Percentiles rank a stretch among this genome's conserved stretches.
These are phyloP conservation scores for Pelecanus crispus DNA, from an alignment of 2,113 vertebrate genomes.

Conservation along the genomic window DNA sequence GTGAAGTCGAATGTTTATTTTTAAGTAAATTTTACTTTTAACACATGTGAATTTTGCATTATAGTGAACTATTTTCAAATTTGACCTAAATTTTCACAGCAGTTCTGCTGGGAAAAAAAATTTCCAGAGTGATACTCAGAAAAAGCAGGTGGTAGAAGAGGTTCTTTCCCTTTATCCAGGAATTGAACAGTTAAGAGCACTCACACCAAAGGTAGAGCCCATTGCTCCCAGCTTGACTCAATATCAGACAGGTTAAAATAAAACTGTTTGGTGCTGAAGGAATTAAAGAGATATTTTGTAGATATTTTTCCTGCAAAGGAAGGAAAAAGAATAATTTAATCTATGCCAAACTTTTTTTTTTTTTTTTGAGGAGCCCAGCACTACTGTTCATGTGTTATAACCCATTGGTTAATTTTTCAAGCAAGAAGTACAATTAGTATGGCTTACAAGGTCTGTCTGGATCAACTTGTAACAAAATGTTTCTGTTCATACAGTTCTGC, in stretches of 20 bases:
- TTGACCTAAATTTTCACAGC: background rate
- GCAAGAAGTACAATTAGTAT: background rate
- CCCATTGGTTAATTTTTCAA: background rate
- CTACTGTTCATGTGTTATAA: background rate
- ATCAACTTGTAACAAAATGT: background rate
- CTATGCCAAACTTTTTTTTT: background rate
- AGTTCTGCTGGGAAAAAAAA: background rate
- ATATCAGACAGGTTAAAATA: background rate
- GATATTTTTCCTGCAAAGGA: background rate
- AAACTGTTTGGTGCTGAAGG: background rate
- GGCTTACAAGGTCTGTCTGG: background rate
- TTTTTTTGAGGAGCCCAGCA: background rate
- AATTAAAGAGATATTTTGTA: background rate
- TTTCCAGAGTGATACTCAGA: background rate
- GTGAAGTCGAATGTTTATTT: background rate
- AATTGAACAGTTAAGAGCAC: background rate
- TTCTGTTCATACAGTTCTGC: constrained; percentile 83
- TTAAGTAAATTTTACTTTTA: background rate
- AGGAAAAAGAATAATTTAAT: background rate
- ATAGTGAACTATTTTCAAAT: background rate
- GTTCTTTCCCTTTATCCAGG: background rate
- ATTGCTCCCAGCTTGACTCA: background rate
- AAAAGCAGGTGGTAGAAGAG: background rate
- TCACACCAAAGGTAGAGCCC: background rate
- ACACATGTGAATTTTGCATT: background rate